phyloP scores from a whole-genome alignment of 2,113 vertebrate species.

The Hemicordylus capensis region DNA sequence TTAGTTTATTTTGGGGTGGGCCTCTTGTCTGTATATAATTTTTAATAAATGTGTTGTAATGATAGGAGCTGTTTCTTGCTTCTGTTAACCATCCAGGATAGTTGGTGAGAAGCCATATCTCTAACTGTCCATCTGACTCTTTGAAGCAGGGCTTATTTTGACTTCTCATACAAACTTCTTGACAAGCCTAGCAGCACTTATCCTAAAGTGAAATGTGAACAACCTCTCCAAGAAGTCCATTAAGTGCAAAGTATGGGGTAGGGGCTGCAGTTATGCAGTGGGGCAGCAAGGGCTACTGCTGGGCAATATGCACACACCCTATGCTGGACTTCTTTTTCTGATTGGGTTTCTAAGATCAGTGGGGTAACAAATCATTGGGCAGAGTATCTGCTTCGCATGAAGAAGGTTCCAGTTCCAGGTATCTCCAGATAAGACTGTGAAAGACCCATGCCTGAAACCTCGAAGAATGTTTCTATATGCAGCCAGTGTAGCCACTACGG shows the following conservation, averaged over 20 bases:
- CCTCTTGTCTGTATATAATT: slow-evolving; percentile 74
- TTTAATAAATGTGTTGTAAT: slow-evolving; percentile 83
- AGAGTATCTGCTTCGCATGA: too few species aligned
- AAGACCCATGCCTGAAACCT: too few species aligned
- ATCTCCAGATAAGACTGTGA: too few species aligned
- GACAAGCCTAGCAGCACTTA: too few species aligned
- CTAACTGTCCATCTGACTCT: not conserved
- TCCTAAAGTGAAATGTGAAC: not conserved
- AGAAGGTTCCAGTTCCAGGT: too few species aligned
- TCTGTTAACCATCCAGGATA: not conserved
- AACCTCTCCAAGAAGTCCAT: not conserved
- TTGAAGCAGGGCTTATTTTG: not conserved
- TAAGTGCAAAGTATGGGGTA: not conserved
- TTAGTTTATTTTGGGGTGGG: slow-evolving; percentile 42
- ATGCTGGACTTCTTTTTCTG: too few species aligned
- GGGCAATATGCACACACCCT: too few species aligned
- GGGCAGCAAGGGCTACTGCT: not conserved
- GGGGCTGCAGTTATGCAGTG: not conserved
- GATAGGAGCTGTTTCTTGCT: slow-evolving; percentile 2
- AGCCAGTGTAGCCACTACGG: too few species aligned
- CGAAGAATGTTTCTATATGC: too few species aligned
- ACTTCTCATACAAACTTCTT: not conserved
- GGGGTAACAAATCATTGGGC: too few species aligned
- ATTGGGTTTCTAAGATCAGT: too few species aligned
- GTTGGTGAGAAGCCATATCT: not conserved